Base-by-base conservation (phyloP, 2,888 invertebrate species). In the Leptothorax acervorum region DNA sequence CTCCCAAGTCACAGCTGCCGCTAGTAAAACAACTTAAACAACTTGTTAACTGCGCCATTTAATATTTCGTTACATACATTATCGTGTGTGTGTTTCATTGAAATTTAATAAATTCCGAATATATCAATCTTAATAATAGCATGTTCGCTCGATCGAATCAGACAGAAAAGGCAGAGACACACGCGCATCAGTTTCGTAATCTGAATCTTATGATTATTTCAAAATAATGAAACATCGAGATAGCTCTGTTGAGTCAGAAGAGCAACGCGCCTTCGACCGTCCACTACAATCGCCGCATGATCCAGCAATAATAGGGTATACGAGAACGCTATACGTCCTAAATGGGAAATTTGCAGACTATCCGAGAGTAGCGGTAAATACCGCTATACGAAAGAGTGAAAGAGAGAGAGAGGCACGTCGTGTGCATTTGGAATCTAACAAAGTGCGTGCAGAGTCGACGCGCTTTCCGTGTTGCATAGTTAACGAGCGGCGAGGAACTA, bases 401-500 rank as follows among this genome's bases (percentile, higher is more conserved):
- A 39, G 12, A 15, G 12, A 35, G 1, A 31, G 48, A 28, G 35
- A 28, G 3, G 15, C n/a, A 18, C 23, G 3, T 12, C 35, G 28
- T 60, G 28, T 39, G 60, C 60, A 78, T 68, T 71, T 39, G 60
- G 60, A 18, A 62, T 18, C 42, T 71, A 71, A 70, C 68, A 35
- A 79, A 81, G 71, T 48, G 48, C 63, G 48, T 48, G 48, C 23
- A 23, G 15, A 57, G 57, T 45, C 53, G 8, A 53, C 39, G 51
- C 73, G 60, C 23, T 81, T 81, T 81, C 71, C 79, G 48, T 18
- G 73, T 81, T 81, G 79, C 79, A 60, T 62, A 71, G 48, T 71
- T 81, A 81, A 81, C 71, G 79, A 79, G 79, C 71, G 35, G 12
- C 79, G 71, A 60, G 73, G 28, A 55, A 60, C 73, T 51, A 39